Evolutionary conservation across 1,140 invertebrate genomes (phyloP), one percentile per base, ranked within the genome.

Genomic region (Eueides isabella): DNA sequence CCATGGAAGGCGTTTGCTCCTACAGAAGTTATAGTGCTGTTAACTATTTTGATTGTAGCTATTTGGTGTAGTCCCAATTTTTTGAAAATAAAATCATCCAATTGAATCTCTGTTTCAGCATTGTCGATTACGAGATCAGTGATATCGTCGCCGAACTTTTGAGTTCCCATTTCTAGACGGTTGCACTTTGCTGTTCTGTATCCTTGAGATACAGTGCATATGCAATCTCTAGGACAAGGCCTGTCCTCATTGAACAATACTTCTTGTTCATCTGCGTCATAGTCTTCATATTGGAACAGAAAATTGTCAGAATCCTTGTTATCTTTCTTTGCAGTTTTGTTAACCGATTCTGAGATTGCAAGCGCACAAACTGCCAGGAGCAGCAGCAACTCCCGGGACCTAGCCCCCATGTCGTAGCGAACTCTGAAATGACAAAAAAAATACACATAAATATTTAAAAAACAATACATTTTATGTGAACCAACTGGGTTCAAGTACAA

Each of bases 1-100:
- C 95, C 96, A 55, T 95, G 92, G 87, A 97, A 97, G 0, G 96
- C 95, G 11, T 93, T 95, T 2, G 92, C 89, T 75, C 92, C 92
- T 74, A 95, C 87, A 64, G 89, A 93, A 26, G 87, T 87, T 72
- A 95, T 93, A 23, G 94, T 93, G 78, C 94, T 95, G 79, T 95
- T 94, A 14, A 93, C 92, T 72, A 95, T 95, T 84, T 95, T 95
- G 9, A 95, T 92, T 2, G 94, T 94, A 3, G 94, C 91, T 3
- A 95, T 88, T 76, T 93, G 89, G 82, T 94, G 93, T n/a, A 95
- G 87, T 63, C 95, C 95, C 69, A 95, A 81, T 63, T 94, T 93
- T 74, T 91, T 90, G 86, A 95, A 95, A 74, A 95, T 95, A 65
- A 93, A 91, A 69, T 94, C 93, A 6, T 91, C 92, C 44, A 95